Conservation (phyloP, 2,113 vertebrate genomes). For the Candoia aspera region DNA sequence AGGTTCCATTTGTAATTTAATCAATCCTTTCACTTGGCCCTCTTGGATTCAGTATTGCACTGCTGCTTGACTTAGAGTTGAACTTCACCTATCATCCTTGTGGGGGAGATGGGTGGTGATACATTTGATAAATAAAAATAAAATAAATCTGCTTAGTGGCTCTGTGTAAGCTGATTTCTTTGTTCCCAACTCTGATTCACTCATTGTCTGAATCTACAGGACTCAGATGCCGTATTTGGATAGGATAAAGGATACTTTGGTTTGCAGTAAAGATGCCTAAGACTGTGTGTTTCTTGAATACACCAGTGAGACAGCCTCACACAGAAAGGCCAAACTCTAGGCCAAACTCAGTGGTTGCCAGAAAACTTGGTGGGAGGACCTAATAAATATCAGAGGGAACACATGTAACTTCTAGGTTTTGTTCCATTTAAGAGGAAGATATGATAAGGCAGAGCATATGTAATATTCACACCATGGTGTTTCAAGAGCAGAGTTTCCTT, state of each 20-base stretch:
- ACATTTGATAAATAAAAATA: too few species aligned
- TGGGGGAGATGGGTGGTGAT: too few species aligned
- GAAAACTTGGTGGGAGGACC: background rate
- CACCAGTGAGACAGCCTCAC: background rate
- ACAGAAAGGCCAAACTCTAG: background rate
- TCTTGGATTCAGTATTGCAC: background rate
- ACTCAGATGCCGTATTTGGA: background rate
- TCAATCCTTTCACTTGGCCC: background rate
- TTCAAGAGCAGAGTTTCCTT: background rate
- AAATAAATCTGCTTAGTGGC: background rate
- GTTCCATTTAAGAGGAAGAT: background rate
- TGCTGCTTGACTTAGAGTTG: background rate
- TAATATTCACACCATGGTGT: background rate
- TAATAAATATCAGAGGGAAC: background rate
- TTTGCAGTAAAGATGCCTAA: background rate
- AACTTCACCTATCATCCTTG: background rate
- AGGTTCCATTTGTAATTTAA: background rate
- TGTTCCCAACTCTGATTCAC: background rate
- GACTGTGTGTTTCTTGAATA: background rate
- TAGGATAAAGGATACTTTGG: background rate
- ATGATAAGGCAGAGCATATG: background rate
- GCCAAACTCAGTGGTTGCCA: background rate
- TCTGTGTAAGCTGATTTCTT: background rate
- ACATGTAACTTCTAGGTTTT: background rate
- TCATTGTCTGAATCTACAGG: background rate